Evolutionary conservation across 2,113 vertebrate species (phyloP).

Genomic region (Muntiacus muntjak): DNA sequence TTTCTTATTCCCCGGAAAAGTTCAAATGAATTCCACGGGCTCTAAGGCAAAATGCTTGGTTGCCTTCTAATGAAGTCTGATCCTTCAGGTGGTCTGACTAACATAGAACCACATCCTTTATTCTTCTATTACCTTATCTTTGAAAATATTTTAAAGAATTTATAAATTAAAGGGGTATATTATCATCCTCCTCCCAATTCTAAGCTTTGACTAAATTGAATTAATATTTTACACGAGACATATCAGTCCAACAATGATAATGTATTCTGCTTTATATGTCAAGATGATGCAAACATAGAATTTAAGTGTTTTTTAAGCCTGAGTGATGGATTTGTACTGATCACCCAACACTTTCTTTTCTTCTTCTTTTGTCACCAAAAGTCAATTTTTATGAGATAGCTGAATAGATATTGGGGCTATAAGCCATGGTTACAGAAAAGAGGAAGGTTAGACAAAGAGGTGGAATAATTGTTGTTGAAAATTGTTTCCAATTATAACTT

Average conservation of each 20-base stretch:
- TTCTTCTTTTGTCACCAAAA: background rate
- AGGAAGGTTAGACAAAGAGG: background rate
- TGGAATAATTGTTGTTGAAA: background rate
- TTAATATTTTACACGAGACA: background rate
- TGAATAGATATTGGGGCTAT: background rate
- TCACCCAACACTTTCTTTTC: background rate
- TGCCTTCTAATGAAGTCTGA: background rate
- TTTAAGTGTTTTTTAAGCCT: background rate
- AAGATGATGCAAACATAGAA: background rate
- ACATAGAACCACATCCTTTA: background rate
- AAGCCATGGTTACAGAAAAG: background rate
- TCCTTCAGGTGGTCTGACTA: background rate
- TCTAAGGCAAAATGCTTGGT: background rate
- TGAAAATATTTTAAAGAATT: constrained; percentile 23
- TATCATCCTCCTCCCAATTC: background rate
- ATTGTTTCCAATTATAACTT: background rate
- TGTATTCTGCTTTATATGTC: background rate
- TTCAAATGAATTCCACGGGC: background rate
- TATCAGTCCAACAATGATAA: background rate
- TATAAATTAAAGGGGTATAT: background rate
- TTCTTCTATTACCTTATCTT: background rate
- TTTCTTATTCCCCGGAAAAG: constrained; percentile 5
- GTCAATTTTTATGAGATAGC: background rate
- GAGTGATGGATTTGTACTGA: background rate
- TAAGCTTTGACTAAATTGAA: background rate